Evolutionary conservation across 2,797 vertebrate species (phyloP), one percentile per base, ranked within the genome.

Genomic region (Pampus argenteus): DNA sequence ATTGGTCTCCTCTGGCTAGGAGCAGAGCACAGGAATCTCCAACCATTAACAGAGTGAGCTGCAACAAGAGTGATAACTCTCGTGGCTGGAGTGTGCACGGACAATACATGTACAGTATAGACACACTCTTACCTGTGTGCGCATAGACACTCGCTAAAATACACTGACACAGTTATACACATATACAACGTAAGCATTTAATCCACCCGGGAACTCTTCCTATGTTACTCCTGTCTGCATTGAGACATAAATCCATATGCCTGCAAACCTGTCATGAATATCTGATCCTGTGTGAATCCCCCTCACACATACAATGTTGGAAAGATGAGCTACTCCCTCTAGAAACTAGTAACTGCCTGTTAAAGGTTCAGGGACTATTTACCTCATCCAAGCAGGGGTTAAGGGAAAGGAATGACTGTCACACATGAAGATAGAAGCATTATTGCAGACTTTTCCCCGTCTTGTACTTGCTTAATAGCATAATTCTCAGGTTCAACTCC

Each of bases 1-100:
- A 90, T 90, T 91, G 90, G 84, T 84, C 86, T 91, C 81, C 73
- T 74, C 71, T 86, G 84, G 83, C 66, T 85, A 4, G 49, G 57
- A 85, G 79, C 38, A 22, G 65, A 71, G 74, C 51, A 22, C 54
- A 79, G 71, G 76, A 87, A 86, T 88, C 54, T 81, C 71, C 76
- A 44, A 54, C 25, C 54, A 51, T 68, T 88, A 85, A 86, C 66
- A 55, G 71, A 86, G 72, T 23, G 64, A 74, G 83, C 71, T 70
- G 48, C 71, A 79, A 64, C 56, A 42, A 61, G 55, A 86, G 48
- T 50, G 60, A 78, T 67, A 67, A 58, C 58, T 34, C 45, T 36
- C 71, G 71, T 11, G 55, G 6, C 15, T n/a, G 11, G 14, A 52
- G 52, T n/a, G n/a, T 25, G 22, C 22, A 56, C 64, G n/a, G n/a